Base-by-base conservation (phyloP, 1,140 invertebrate species). In the Rhagoletis zephyria region DNA sequence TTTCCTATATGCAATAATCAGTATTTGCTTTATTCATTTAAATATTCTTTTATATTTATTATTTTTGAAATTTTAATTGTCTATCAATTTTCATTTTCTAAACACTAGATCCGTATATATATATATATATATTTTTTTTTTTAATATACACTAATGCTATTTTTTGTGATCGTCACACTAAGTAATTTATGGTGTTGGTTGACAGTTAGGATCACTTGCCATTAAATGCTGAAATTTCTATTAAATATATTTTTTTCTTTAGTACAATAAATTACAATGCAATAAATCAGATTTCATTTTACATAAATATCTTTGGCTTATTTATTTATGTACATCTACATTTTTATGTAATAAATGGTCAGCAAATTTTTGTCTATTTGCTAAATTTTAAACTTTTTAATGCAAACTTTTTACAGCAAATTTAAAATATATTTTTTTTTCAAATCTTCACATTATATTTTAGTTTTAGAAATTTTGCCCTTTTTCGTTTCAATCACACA, bases 221-320 rank as follows among this genome's bases (percentile, higher is more conserved):
- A 45, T 42, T 74, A 74, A 74, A 74, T 74, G 67, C 67, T 48
- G 67, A 74, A 45, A 74, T 74, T 48, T 74, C 42, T 74, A 74
- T 70, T 45, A 30, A 19, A 42, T 42, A 67, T 67, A 12, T 60
- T 12, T 60, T 1, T 63, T 63, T 63, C 51, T 56, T 56, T 56
- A 56, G 1, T 56, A 5, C 51, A 56, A 63, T n/a, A n/a, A 63
- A 63, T 16, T 63, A 63, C 16, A 63, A n/a, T 63, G 16, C 42
- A 14, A 45, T 45, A 16, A 74, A 14, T 74, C 42, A 74, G 45
- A 74, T 42, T 45, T 42, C 40, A 4, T 74, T 74, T 48, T 40
- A 74, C 5, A 16, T 74, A 74, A 14, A 40, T 42, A 42, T 67
- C 67, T 74, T 74, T 74, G 67, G 67, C 42, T 45, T 48, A 16